phyloP scores from a whole-genome alignment of 2,888 invertebrate genomes.

The Ischnura elegans region DNA sequence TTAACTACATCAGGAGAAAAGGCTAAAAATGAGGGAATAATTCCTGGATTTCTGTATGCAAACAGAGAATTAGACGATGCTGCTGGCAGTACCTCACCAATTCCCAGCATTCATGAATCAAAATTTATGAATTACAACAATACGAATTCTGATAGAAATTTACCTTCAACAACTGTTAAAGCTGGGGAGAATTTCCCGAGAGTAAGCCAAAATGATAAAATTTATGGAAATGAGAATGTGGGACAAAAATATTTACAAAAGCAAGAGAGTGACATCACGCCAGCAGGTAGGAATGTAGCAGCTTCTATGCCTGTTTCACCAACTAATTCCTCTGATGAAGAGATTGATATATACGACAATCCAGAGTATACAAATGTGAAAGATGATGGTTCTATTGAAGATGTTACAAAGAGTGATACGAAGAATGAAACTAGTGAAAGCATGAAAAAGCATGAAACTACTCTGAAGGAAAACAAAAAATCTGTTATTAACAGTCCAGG shows the following conservation, averaged over 20 bases:
- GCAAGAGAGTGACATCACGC: not conserved
- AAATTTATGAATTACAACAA: not conserved
- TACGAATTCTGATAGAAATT: not conserved
- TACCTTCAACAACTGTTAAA: not conserved
- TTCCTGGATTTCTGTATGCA: not conserved
- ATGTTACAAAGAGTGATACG: not conserved
- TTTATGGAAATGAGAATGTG: not conserved
- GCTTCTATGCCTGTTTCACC: not conserved
- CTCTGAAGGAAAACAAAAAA: too few relatives aligned
- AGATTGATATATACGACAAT: not conserved
- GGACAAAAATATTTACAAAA: not conserved
- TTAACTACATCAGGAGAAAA: too few relatives aligned
- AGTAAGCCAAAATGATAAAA: not conserved
- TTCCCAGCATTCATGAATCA: not conserved
- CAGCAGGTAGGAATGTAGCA: not conserved
- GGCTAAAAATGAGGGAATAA: not conserved
- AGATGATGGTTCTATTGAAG: not conserved
- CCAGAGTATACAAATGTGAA: not conserved
- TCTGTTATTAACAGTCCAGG: too few relatives aligned
- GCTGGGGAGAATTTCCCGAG: not conserved
- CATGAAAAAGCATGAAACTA: not conserved
- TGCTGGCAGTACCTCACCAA: not conserved
- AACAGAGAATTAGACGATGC: not conserved
- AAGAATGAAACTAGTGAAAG: not conserved
- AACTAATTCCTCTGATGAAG: not conserved